A percentile compares a stretch with the other conserved stretches of the same genome.
phyloP scores from a whole-genome alignment of 1,140 invertebrate genomes.

The Thrips palmi region DNA sequence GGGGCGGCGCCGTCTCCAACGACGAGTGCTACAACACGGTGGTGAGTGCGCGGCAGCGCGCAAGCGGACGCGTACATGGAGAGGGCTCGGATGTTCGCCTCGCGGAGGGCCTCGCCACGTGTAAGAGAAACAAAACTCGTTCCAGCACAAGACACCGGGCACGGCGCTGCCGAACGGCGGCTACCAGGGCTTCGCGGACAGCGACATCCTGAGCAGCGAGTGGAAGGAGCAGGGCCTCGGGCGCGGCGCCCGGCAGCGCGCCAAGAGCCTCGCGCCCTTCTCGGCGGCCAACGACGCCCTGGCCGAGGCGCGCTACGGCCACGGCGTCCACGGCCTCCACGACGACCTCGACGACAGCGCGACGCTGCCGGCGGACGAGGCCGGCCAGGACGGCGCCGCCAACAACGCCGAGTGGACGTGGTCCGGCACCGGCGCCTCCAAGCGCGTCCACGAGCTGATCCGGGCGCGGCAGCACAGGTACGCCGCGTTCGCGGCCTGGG shows the following conservation, averaged over 20 bases:
- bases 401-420: conserved; percentile 43
- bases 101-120: not conserved
- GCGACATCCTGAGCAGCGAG: conserved; percentile 47
- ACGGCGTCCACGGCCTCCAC: conserved; percentile 3
- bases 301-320: not conserved
- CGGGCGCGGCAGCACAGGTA: too few relatives aligned
- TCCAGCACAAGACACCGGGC: not conserved
- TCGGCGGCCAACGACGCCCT: conserved; percentile 6
- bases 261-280: conserved; percentile 10
- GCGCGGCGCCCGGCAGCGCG: conserved; percentile 24
- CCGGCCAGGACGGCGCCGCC: conserved; percentile 22
- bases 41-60: conserved; percentile 30
- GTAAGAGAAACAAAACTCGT: not conserved
- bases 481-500: too few relatives aligned
- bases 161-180: conserved; percentile 18
- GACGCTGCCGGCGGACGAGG: conserved; percentile 28
- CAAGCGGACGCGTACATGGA: conserved; percentile 14
- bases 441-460: too few relatives aligned
- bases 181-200: conserved; percentile 42
- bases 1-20: not conserved
- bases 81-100: conserved; percentile 8
- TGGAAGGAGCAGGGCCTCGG: conserved; percentile 30
- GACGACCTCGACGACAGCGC: conserved; percentile 5
- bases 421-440: conserved; percentile 42
- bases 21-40: conserved; percentile 17